Evolutionary conservation across 1,140 invertebrate species (phyloP).

Genomic region (Ceratosolen solmsi): DNA sequence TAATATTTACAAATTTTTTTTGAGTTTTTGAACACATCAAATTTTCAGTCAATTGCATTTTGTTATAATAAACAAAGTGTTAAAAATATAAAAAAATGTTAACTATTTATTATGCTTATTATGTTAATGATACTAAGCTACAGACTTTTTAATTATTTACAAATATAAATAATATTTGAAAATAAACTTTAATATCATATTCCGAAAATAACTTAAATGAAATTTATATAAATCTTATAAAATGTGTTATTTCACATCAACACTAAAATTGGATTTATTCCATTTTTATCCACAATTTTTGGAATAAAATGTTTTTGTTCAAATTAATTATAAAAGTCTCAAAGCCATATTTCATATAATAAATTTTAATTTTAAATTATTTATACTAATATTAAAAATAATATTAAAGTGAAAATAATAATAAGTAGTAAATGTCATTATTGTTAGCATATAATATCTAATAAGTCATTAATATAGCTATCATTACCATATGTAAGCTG

Average conservation of each 20-base stretch:
- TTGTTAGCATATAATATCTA: too few species aligned
- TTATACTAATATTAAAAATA: too few species aligned
- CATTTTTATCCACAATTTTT: too few species aligned
- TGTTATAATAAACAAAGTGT: slow-evolving; percentile 36
- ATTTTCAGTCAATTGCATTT: slow-evolving; percentile 48
- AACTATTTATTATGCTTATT: slow-evolving; percentile 35
- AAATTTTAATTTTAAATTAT: too few species aligned
- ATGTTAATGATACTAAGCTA: slow-evolving; percentile 24
- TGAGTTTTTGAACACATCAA: slow-evolving; percentile 47
- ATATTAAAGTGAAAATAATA: too few species aligned
- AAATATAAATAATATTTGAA: slow-evolving; percentile 45
- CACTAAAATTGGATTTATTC: too few species aligned
- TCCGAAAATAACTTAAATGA: not conserved
- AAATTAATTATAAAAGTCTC: too few species aligned
- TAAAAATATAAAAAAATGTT: slow-evolving; percentile 26
- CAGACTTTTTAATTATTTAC: slow-evolving; percentile 42
- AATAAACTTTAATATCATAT: slow-evolving; percentile 31
- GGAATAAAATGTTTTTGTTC: too few species aligned
- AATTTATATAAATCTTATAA: not conserved
- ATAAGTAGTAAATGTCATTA: too few species aligned
- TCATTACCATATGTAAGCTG: not conserved
- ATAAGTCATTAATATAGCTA: too few species aligned
- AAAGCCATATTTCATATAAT: too few species aligned
- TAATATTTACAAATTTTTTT: slow-evolving; percentile 51
- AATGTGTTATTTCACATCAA: too few species aligned